Percentiles rank a stretch among this genome's conserved stretches.
phyloP scores from a whole-genome alignment of 2,797 vertebrate genomes.

The Lutjanus argentimaculatus region DNA sequence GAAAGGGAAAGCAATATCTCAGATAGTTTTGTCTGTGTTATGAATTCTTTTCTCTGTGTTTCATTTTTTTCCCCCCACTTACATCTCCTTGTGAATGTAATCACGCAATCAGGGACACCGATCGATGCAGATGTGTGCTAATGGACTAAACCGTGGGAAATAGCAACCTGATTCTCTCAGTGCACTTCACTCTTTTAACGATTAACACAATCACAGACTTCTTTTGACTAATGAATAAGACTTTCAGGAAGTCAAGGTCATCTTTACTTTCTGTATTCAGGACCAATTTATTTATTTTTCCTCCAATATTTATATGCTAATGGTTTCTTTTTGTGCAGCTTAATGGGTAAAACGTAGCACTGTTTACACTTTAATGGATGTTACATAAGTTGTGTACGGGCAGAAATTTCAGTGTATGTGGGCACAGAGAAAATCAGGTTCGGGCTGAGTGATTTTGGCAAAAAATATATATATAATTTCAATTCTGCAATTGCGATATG shows the following conservation, averaged over 20 bases:
- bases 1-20: conserved; percentile 42
- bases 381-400: too few species aligned
- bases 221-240: not conserved
- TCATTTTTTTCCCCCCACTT: conserved; percentile 5
- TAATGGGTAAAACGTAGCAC: not conserved
- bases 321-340: not conserved
- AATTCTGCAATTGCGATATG: too few species aligned
- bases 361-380: too few species aligned
- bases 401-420: too few species aligned
- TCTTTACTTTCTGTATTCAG: not conserved
- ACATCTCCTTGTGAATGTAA: conserved; percentile 42
- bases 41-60: conserved; percentile 32
- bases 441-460: too few species aligned
- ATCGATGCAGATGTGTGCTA: conserved; percentile 58
- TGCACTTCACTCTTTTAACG: not conserved
- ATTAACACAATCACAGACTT: conserved; percentile 21
- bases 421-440: too few species aligned
- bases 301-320: not conserved
- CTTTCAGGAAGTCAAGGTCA: conserved; percentile 13
- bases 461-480: too few species aligned
- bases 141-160: conserved; percentile 76
- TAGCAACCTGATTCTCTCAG: conserved; percentile 18
- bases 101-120: conserved; percentile 63
- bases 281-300: not conserved
- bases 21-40: conserved; percentile 8